Percentiles rank a stretch among this genome's conserved stretches.
Evolutionary conservation across 2,888 invertebrate genomes (phyloP).

Genomic region (Molorchus minor): DNA sequence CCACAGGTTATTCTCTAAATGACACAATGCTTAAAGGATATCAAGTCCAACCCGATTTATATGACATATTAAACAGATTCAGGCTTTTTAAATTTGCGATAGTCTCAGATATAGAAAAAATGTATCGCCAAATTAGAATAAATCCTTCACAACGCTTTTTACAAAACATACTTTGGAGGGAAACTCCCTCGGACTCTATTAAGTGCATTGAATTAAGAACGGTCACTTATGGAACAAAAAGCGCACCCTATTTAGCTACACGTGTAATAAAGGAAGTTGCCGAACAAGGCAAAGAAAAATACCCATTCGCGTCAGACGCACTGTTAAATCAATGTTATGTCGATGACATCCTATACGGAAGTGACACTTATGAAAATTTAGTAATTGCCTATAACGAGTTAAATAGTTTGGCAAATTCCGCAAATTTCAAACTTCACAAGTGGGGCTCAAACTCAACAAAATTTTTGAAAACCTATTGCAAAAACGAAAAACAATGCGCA

Average conservation of each 20-base stretch:
- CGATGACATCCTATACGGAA: neutral
- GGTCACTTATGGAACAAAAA: conserved; percentile 11
- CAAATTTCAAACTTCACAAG: neutral
- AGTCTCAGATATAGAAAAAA: conserved; percentile 9
- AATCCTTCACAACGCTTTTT: neutral
- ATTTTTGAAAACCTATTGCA: neutral
- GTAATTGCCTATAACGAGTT: neutral
- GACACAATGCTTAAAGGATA: conserved; percentile 10
- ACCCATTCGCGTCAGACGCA: neutral
- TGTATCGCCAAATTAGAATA: conserved; percentile 11
- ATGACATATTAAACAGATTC: conserved; percentile 2
- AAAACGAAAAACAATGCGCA: neutral
- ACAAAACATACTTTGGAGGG: conserved; percentile 18
- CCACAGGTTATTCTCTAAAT: conserved; percentile 7
- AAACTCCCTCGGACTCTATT: neutral
- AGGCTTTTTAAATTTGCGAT: conserved; percentile 20
- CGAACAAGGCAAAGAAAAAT: neutral
- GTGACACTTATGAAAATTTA: neutral
- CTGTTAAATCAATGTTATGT: conserved; percentile 13
- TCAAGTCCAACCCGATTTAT: conserved; percentile 10
- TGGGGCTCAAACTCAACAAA: neutral
- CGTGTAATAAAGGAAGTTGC: neutral
- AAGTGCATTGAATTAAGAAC: neutral
- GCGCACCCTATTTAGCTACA: conserved; percentile 10
- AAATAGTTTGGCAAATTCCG: neutral